Evolutionary conservation across 1,140 invertebrate genomes (phyloP).

Genomic region (Tetramorium simillimum): DNA sequence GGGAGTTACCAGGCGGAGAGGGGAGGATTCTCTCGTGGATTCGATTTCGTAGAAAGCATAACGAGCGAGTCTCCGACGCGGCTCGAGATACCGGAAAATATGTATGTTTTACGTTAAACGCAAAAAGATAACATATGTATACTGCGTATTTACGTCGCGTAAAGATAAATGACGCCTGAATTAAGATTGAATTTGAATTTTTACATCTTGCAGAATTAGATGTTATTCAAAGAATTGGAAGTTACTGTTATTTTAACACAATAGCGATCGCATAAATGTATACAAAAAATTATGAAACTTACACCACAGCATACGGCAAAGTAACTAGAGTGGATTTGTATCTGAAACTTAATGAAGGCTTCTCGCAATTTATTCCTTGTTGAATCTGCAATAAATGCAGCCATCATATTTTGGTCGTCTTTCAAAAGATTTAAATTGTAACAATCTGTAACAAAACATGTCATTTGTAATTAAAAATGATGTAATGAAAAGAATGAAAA

Average conservation of each 20-base stretch:
- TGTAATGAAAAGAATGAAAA: background rate
- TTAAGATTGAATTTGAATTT: background rate
- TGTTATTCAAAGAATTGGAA: background rate
- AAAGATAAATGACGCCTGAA: background rate
- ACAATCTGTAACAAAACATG: background rate
- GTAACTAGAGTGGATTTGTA: background rate
- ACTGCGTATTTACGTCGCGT: background rate
- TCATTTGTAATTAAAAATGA: background rate
- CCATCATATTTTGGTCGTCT: background rate
- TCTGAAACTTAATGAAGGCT: background rate
- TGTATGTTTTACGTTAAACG: background rate
- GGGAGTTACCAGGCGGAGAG: background rate
- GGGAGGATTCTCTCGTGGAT: conserved; percentile 2
- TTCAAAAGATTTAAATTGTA: background rate
- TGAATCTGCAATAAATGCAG: background rate
- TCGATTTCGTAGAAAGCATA: conserved; percentile 40
- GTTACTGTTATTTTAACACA: background rate
- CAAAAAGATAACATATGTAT: background rate
- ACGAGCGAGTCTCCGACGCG: conserved; percentile 15
- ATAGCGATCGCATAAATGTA: background rate
- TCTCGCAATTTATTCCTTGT: background rate
- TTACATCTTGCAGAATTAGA: background rate
- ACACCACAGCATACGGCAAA: background rate
- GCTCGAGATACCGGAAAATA: background rate
- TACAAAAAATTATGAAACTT: background rate